Percentiles rank a stretch among this genome's conserved stretches.
phyloP scores from a whole-genome alignment of 2,888 invertebrate species.

The Bembecia ichneumoniformis region DNA sequence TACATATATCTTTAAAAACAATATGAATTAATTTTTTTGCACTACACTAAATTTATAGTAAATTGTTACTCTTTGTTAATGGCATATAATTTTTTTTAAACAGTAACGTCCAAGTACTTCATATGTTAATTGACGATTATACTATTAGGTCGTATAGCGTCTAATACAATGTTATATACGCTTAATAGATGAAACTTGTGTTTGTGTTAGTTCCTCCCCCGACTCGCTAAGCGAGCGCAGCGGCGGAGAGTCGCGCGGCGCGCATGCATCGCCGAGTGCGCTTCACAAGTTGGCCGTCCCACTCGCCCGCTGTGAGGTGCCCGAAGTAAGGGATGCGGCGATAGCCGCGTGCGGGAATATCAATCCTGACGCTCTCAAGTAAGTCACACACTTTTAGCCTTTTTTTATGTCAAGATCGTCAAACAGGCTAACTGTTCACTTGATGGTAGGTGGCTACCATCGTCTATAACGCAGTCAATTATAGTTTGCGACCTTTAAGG shows the following conservation, averaged over 20 bases:
- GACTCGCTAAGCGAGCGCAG: conserved; percentile 89
- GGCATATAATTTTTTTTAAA: too few species aligned
- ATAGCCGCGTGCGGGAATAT: conserved; percentile 95
- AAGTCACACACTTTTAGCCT: conserved; percentile 41
- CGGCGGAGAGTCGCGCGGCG: conserved; percentile 81
- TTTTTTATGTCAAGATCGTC: not conserved
- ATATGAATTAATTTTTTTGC: too few species aligned
- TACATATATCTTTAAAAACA: too few species aligned
- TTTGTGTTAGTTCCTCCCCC: conserved; percentile 84
- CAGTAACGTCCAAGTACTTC: too few species aligned
- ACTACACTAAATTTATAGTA: too few species aligned
- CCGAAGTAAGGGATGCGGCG: conserved; percentile 94
- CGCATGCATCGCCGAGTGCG: conserved; percentile 84
- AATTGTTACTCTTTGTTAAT: too few species aligned
- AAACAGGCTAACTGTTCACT: too few species aligned
- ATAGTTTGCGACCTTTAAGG: too few species aligned
- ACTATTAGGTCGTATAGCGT: too few species aligned
- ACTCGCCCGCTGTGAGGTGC: conserved; percentile 91
- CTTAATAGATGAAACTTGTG: not conserved
- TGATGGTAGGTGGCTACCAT: not conserved
- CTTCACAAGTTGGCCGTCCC: conserved; percentile 95
- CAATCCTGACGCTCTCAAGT: conserved; percentile 96
- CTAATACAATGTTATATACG: not conserved
- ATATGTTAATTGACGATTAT: too few species aligned
- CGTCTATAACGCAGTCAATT: too few species aligned